Evolutionary conservation across 2,888 invertebrate genomes (phyloP).

Genomic region (Hypena proboscidalis): DNA sequence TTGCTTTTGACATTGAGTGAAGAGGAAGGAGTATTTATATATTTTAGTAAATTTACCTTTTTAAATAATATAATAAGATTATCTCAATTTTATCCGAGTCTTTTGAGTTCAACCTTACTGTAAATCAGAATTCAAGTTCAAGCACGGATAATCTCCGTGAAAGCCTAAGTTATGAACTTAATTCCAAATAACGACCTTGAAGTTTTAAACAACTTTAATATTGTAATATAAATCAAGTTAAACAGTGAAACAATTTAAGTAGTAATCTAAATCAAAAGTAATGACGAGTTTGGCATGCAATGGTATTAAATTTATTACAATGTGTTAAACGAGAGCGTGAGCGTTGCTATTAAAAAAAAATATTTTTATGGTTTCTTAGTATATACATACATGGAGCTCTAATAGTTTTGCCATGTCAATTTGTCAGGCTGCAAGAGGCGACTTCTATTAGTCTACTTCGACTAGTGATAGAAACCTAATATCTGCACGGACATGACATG

Average conservation of each 20-base stretch:
- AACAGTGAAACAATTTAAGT: conserved; percentile 31
- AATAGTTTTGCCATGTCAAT: no score
- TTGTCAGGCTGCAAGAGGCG: no score
- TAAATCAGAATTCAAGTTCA: conserved; percentile 30
- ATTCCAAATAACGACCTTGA: conserved; percentile 39
- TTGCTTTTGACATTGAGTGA: no score
- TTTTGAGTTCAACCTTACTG: conserved; percentile 19
- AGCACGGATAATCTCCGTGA: conserved; percentile 28
- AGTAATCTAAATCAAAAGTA: conserved; percentile 11
- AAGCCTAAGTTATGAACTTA: conserved; percentile 38
- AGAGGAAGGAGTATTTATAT: no score
- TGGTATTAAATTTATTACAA: conserved; percentile 30
- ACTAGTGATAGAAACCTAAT: no score
- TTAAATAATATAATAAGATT: conserved; percentile 2
- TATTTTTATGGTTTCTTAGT: no score
- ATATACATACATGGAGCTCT: no score
- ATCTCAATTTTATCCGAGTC: conserved; percentile 6
- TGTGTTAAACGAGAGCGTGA: no score
- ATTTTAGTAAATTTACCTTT: no score
- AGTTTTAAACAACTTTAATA: conserved; percentile 38
- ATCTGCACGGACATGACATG: no score
- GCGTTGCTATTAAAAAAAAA: no score
- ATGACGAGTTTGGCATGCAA: background rate
- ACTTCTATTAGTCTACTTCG: no score
- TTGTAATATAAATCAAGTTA: conserved; percentile 36